phyloP scores from a whole-genome alignment of 2,888 invertebrate species.

The Acronicta aceris region DNA sequence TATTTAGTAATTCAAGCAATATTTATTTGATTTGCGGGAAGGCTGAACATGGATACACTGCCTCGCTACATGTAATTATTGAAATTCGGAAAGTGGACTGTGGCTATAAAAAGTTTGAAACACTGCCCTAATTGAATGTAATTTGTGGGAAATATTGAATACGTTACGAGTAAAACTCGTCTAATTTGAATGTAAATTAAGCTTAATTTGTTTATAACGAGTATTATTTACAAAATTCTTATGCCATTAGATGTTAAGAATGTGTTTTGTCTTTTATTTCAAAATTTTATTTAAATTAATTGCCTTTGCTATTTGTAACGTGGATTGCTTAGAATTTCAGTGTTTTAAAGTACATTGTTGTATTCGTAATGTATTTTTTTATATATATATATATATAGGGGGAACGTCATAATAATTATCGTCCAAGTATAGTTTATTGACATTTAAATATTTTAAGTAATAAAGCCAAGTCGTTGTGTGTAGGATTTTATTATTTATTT shows the following conservation, averaged over 20 bases:
- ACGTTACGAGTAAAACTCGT: slow-evolving; percentile 52
- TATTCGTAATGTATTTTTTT: slow-evolving; percentile 51
- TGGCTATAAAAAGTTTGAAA: too few species aligned
- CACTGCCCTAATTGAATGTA: too few species aligned
- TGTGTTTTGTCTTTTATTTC: slow-evolving; percentile 27
- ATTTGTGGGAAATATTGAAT: background rate
- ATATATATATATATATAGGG: slow-evolving; percentile 21
- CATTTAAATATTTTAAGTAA: slow-evolving; percentile 31
- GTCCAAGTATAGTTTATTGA: slow-evolving; percentile 28
- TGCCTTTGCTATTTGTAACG: slow-evolving; percentile 39
- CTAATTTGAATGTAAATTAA: slow-evolving; percentile 33
- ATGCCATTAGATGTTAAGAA: slow-evolving; percentile 53
- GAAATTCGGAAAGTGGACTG: too few species aligned
- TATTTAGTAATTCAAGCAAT: too few species aligned
- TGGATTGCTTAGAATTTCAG: slow-evolving; percentile 36
- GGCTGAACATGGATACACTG: too few species aligned
- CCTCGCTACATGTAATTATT: too few species aligned
- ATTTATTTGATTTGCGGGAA: too few species aligned
- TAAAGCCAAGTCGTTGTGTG: slow-evolving; percentile 15
- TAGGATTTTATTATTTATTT: slow-evolving; percentile 27
- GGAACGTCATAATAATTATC: slow-evolving; percentile 32
- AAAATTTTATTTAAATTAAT: slow-evolving; percentile 29
- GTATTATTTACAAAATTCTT: slow-evolving; percentile 43
- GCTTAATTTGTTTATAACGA: slow-evolving; percentile 22
- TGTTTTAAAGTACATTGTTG: slow-evolving; percentile 48